Conservation (phyloP, 2,113 vertebrate species). For the Lycaon pictus region DNA sequence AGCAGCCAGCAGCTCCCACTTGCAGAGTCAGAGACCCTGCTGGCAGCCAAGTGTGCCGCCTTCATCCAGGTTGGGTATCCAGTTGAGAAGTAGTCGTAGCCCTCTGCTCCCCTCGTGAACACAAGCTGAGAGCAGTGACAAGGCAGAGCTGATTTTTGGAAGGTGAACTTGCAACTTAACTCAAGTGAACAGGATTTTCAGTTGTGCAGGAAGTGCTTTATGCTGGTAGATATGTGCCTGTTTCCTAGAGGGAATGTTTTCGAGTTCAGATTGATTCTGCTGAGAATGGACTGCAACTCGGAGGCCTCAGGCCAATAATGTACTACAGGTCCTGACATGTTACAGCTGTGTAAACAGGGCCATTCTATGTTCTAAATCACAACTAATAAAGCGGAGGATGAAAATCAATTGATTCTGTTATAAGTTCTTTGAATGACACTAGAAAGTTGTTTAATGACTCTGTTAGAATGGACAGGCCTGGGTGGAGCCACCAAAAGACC, state of each 20-base stretch:
- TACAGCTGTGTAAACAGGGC: conserved; percentile 87
- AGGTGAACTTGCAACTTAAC: conserved; percentile 82
- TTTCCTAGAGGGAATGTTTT: conserved; percentile 85
- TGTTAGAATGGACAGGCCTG: conserved; percentile 60
- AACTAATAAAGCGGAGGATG: conserved; percentile 85
- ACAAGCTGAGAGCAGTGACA: conserved; percentile 79
- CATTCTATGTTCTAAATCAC: conserved; percentile 82
- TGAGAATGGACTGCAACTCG: conserved; percentile 81
- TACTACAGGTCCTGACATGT: conserved; percentile 87
- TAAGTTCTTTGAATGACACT: conserved; percentile 83
- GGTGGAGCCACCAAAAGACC: neutral
- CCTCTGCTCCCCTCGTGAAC: conserved; percentile 73
- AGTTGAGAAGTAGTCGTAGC: conserved; percentile 69
- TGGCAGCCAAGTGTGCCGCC: conserved; percentile 44
- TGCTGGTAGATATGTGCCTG: conserved; percentile 67
- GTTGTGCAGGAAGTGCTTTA: conserved; percentile 69
- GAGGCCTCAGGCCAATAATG: conserved; percentile 85
- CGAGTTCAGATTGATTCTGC: conserved; percentile 86
- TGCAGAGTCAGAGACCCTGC: conserved; percentile 62
- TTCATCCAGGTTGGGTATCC: conserved; percentile 73
- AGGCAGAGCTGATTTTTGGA: conserved; percentile 81
- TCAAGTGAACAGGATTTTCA: conserved; percentile 80
- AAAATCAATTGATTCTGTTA: conserved; percentile 85
- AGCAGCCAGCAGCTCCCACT: conserved; percentile 79
- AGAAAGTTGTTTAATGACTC: conserved; percentile 73